Conservation (phyloP, 35 echinoderm and acorn worm genomes). For the Ophioderma brevispina region DNA sequence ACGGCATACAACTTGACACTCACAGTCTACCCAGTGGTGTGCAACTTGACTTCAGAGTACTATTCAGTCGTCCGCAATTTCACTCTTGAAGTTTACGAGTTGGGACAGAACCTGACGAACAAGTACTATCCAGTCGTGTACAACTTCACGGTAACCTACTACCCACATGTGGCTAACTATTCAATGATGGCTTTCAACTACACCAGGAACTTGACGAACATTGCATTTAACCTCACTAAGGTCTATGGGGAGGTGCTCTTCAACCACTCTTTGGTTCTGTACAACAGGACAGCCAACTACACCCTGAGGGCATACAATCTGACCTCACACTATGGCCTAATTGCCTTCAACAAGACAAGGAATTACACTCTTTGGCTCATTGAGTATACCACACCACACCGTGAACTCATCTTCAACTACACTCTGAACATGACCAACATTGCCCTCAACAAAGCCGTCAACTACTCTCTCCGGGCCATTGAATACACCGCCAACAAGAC, state of each 20-base stretch:
- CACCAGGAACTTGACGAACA: conserved; percentile 39
- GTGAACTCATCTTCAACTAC: conserved; percentile 26
- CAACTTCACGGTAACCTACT: conserved; percentile 20
- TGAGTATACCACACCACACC: neutral
- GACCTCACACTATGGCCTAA: conserved; percentile 32
- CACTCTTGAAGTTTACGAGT: neutral
- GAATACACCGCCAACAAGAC: conserved; percentile 55
- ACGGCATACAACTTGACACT: conserved; percentile 65
- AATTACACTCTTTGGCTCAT: conserved; percentile 23
- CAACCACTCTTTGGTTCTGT: neutral
- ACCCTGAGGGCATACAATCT: conserved; percentile 22
- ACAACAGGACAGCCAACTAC: conserved; percentile 6
- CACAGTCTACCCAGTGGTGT: neutral
- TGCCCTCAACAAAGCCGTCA: conserved; percentile 17
- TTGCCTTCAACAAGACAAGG: conserved; percentile 55
- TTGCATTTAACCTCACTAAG: conserved; percentile 47
- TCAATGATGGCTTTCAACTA: conserved; percentile 24
- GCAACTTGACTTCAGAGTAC: neutral
- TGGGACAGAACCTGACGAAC: neutral
- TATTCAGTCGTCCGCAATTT: neutral
- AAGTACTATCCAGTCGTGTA: conserved; percentile 5
- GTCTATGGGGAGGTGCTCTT: conserved; percentile 18
- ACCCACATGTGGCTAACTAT: neutral
- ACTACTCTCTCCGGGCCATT: conserved; percentile 34
- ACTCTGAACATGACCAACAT: neutral